A percentile compares a stretch with the other conserved stretches of the same genome.
phyloP scores from a whole-genome alignment of 2,113 vertebrate genomes.

The Monarcha castaneiventris region DNA sequence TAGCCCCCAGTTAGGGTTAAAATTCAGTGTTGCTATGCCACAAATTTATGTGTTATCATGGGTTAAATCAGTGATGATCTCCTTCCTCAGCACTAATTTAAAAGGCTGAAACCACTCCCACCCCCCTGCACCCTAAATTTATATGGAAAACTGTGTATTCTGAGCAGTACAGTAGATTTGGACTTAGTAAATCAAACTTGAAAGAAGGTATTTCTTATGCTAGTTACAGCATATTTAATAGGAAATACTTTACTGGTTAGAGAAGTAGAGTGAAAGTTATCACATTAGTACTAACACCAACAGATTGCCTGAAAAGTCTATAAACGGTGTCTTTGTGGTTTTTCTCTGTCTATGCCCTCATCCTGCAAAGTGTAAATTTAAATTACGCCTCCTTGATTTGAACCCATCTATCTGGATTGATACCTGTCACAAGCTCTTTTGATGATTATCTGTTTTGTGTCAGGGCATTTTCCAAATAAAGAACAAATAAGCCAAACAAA shows the following conservation, averaged over 20 bases:
- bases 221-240: background rate
- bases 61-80: background rate
- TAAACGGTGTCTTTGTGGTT: background rate
- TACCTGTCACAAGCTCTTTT: background rate
- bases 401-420: background rate
- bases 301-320: background rate
- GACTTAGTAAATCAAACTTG: background rate
- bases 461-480: background rate
- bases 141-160: background rate
- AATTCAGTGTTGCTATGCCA: background rate
- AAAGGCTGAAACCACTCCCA: background rate
- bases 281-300: background rate
- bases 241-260: background rate
- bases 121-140: rapidly evolving
- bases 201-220: background rate
- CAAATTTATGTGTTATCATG: background rate
- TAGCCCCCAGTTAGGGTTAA: background rate
- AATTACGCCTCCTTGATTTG: rapidly evolving
- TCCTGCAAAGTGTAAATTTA: background rate
- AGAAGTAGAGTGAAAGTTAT: background rate
- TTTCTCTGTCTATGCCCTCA: background rate
- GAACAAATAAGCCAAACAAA: background rate
- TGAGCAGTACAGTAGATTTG: background rate
- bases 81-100: background rate
- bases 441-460: background rate